A percentile compares a stretch with the other conserved stretches of the same genome.
These are phyloP conservation scores for Premnoplex brunnescens DNA, from an alignment of 2,797 vertebrate species.

Conservation along the genomic window DNA sequence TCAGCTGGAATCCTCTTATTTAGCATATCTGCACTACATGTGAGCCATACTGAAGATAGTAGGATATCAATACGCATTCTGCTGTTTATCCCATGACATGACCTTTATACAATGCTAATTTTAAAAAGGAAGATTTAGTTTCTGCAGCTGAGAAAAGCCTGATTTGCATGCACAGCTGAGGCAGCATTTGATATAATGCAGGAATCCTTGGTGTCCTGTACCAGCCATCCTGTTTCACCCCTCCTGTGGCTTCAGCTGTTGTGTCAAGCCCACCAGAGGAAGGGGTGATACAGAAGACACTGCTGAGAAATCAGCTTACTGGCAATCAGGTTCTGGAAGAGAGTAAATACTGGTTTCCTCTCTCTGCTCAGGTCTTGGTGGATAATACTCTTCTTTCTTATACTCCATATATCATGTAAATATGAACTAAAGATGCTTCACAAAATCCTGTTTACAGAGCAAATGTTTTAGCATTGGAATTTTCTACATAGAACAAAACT, in stretches of 20 bases:
- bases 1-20: background rate
- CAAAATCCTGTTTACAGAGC: background rate
- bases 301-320: background rate
- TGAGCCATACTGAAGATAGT: background rate
- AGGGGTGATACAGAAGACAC: background rate
- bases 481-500: background rate
- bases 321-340: background rate
- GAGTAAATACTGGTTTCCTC: background rate
- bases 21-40: background rate
- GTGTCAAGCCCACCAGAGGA: background rate
- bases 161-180: conserved; percentile 53
- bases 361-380: background rate
- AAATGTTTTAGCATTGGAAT: background rate
- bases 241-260: conserved; percentile 48
- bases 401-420: background rate
- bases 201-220: background rate
- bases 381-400: background rate
- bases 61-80: background rate
- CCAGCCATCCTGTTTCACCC: conserved; percentile 11
- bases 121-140: conserved; percentile 43
- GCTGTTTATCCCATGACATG: background rate
- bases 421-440: background rate
- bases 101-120: conserved; percentile 1
- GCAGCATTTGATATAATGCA: conserved; percentile 32
- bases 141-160: conserved; percentile 23